Evolutionary conservation across 2,888 invertebrate genomes (phyloP).

Genomic region (Pteria penguin): DNA sequence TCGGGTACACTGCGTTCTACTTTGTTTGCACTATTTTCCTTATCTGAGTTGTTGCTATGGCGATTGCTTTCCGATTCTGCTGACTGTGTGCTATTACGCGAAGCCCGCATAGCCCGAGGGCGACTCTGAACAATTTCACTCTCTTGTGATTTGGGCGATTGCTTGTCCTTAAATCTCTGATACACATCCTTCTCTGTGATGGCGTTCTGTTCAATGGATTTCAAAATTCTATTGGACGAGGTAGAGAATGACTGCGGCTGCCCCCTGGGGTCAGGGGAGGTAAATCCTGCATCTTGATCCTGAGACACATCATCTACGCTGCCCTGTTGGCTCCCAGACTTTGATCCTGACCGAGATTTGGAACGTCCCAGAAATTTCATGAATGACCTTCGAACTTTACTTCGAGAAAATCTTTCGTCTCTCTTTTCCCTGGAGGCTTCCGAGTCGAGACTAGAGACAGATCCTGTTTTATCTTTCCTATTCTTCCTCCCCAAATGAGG

Average conservation of each 20-base stretch:
- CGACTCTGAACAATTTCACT: slow-evolving; percentile 6
- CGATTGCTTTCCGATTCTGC: background rate
- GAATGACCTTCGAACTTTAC: slow-evolving; percentile 68
- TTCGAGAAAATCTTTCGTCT: slow-evolving; percentile 59
- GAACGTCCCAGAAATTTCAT: slow-evolving; percentile 65
- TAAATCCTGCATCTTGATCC: slow-evolving; percentile 5
- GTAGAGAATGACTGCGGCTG: slow-evolving; percentile 12
- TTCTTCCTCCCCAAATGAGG: slow-evolving; percentile 59
- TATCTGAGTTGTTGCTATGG: background rate
- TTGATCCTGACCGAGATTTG: slow-evolving; percentile 21
- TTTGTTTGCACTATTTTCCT: slow-evolving; percentile 1
- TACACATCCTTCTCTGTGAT: slow-evolving; percentile 68
- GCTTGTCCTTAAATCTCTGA: slow-evolving; percentile 73
- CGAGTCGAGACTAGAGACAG: slow-evolving; percentile 63
- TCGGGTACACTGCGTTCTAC: background rate
- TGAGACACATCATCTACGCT: slow-evolving; percentile 3
- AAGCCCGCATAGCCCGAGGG: slow-evolving; percentile 56
- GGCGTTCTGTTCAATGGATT: slow-evolving; percentile 71
- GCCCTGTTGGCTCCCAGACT: slow-evolving; percentile 6
- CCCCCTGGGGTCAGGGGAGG: background rate
- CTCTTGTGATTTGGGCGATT: slow-evolving; percentile 56
- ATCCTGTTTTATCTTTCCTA: slow-evolving; percentile 57
- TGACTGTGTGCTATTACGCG: slow-evolving; percentile 21
- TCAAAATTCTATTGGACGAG: slow-evolving; percentile 51
- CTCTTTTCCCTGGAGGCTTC: slow-evolving; percentile 51